These are phyloP conservation scores for Setipinna tenuifilis DNA, from an alignment of 2,797 vertebrate genomes.

Conservation along the genomic window DNA sequence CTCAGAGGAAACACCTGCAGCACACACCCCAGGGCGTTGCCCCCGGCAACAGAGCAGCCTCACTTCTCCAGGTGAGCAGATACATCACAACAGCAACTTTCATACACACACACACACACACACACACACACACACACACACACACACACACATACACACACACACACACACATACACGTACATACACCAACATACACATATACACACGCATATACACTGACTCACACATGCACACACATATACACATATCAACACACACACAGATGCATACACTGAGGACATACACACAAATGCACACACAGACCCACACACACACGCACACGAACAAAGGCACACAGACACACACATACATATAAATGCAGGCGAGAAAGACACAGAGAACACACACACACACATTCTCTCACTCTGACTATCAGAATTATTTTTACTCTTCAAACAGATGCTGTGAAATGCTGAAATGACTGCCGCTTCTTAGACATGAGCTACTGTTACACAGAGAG, in stretches of 20 bases:
- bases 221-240: neutral
- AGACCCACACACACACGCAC: neutral
- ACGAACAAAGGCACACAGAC: no score
- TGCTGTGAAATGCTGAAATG: slow-evolving; percentile 11
- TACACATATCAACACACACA: neutral
- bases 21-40: slow-evolving; percentile 76
- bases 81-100: slow-evolving; percentile 68
- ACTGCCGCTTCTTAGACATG: neutral
- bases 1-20: slow-evolving; percentile 74
- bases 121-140: slow-evolving; percentile 29
- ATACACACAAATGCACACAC: neutral
- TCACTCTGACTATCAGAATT: slow-evolving; percentile 35
- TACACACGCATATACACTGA: neutral
- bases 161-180: neutral
- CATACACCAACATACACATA: neutral
- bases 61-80: slow-evolving; percentile 67
- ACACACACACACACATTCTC: neutral
- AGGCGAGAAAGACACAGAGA: neutral
- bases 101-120: slow-evolving; percentile 53
- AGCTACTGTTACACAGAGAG: no score
- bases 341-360: neutral
- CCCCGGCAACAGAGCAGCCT: slow-evolving; percentile 74
- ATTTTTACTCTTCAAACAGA: slow-evolving; percentile 15
- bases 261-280: neutral
- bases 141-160: slow-evolving; percentile 13